Evolutionary conservation across 2,113 vertebrate genomes (phyloP).

Genomic region (Nanorana parkeri): DNA sequence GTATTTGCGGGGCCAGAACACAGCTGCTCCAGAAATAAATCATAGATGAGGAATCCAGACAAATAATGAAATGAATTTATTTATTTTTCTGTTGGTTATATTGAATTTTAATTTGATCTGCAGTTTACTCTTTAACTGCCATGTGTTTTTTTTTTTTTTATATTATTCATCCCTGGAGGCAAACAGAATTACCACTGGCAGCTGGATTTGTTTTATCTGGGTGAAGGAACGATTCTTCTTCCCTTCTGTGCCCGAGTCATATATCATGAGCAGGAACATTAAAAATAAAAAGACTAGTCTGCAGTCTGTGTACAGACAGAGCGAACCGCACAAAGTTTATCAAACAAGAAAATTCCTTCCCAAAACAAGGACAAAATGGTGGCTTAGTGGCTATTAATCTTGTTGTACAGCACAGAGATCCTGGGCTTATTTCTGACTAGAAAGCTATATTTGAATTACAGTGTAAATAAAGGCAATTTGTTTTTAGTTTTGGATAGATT

Average conservation of each 20-base stretch:
- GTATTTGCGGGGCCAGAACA: conserved; percentile 54
- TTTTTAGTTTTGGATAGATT: too few relatives aligned
- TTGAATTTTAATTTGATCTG: conserved; percentile 56
- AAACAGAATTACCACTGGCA: conserved; percentile 53
- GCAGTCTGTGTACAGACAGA: conserved; percentile 6
- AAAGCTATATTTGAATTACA: too few relatives aligned
- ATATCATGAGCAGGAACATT: conserved; percentile 29
- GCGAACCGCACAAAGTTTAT: background rate
- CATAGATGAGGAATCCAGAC: conserved; percentile 34
- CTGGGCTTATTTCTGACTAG: too few relatives aligned
- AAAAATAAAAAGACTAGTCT: conserved; percentile 2
- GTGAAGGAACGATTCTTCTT: conserved; percentile 44
- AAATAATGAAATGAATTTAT: conserved; percentile 56
- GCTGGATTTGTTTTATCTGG: conserved; percentile 54
- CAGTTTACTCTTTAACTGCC: conserved; percentile 55
- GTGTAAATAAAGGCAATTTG: too few relatives aligned
- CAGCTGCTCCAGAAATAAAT: conserved; percentile 56
- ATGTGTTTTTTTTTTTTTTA: conserved; percentile 57
- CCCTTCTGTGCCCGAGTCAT: conserved; percentile 13
- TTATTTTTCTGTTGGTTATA: conserved; percentile 57
- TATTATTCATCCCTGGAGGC: conserved; percentile 48
- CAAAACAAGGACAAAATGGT: background rate
- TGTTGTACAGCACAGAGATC: too few relatives aligned
- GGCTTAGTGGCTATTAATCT: too few relatives aligned
- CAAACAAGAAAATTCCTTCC: background rate